These are phyloP conservation scores for Acyrthosiphon pisum DNA, from an alignment of 1,140 invertebrate genomes.

Conservation along the genomic window DNA sequence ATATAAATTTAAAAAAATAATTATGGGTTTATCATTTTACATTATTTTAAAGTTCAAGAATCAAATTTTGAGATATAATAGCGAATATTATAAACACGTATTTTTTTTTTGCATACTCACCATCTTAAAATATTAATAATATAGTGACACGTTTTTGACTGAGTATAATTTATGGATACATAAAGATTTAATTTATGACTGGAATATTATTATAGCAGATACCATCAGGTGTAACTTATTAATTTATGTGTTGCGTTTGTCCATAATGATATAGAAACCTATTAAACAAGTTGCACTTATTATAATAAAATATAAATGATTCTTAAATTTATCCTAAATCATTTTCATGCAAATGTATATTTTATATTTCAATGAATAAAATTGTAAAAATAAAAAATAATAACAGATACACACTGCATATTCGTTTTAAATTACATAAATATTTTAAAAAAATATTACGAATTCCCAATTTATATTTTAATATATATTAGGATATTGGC, in stretches of 20 bases:
- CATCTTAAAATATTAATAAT: background rate
- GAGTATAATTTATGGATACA: background rate
- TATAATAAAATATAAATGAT: background rate
- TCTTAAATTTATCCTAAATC: background rate
- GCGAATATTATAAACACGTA: background rate
- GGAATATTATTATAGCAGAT: background rate
- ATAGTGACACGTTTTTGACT: background rate
- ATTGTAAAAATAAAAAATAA: background rate
- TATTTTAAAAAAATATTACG: background rate
- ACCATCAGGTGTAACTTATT: background rate
- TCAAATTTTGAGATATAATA: background rate
- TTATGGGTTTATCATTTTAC: background rate
- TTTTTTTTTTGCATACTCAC: background rate
- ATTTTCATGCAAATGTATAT: background rate
- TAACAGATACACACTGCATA: background rate
- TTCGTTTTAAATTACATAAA: background rate
- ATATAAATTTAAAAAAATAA: background rate
- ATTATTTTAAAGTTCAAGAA: background rate
- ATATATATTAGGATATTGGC: background rate
- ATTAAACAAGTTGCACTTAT: background rate
- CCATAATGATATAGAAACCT: background rate
- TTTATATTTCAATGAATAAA: background rate
- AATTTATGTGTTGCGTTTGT: background rate
- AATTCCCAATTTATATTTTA: background rate
- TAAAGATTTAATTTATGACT: too few species aligned